Conservation (phyloP, 2,888 invertebrate genomes). For the Auanema freiburgensis region DNA sequence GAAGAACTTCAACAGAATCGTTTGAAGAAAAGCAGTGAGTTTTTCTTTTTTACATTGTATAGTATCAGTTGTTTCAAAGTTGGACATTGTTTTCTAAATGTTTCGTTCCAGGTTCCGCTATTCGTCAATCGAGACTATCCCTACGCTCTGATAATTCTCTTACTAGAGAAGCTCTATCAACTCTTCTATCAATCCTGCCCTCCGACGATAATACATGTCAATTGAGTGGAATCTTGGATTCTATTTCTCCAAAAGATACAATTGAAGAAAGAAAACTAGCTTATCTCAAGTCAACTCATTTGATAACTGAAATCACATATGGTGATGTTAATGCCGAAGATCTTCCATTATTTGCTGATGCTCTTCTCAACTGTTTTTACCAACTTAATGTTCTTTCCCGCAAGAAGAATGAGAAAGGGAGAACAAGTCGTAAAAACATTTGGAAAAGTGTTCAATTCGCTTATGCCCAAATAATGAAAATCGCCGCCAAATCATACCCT, state of each 20-base stretch:
- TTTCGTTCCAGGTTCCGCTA: slow-evolving; percentile 12
- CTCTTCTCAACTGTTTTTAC: slow-evolving; percentile 54
- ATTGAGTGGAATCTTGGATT: slow-evolving; percentile 11
- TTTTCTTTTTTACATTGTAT: neutral
- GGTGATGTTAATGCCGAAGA: slow-evolving; percentile 22
- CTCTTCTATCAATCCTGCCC: slow-evolving; percentile 27
- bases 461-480: slow-evolving; percentile 49
- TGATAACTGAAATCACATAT: slow-evolving; percentile 40
- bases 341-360: slow-evolving; percentile 50
- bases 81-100: neutral
- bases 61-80: slow-evolving; percentile 1
- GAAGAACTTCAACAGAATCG: neutral
- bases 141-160: slow-evolving; percentile 43
- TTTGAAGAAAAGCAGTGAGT: slow-evolving; percentile 13
- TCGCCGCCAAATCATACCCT: slow-evolving; percentile 50
- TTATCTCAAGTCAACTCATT: slow-evolving; percentile 35
- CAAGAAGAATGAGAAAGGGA: slow-evolving; percentile 28
- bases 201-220: slow-evolving; percentile 3
- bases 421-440: slow-evolving; percentile 28
- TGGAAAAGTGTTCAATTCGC: slow-evolving; percentile 47
- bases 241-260: slow-evolving; percentile 36
- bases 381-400: slow-evolving; percentile 48
- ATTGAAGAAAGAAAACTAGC: slow-evolving; percentile 38
- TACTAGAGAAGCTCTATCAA: slow-evolving; percentile 35
- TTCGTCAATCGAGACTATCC: slow-evolving; percentile 41